Evolutionary conservation across 1,140 invertebrate genomes (phyloP).

Genomic region (Drosophila pallidifrons): DNA sequence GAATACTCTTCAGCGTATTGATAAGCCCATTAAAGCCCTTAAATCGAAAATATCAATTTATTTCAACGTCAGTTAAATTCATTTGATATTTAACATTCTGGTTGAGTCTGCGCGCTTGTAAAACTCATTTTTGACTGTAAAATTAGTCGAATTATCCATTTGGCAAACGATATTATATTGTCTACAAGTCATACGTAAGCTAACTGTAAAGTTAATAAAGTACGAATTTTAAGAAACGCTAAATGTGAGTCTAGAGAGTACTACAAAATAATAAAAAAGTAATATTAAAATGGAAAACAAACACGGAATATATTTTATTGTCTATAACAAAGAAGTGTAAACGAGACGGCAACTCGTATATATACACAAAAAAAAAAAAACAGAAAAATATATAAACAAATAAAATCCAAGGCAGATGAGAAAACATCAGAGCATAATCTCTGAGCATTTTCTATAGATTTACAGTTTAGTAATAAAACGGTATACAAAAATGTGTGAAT

Average conservation of each 20-base stretch:
- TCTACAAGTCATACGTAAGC: constrained; percentile 61
- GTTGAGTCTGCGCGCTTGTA: constrained; percentile 26
- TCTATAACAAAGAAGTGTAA: constrained; percentile 56
- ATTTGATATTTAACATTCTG: constrained; percentile 17
- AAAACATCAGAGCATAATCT: constrained; percentile 31
- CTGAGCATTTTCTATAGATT: constrained; percentile 65
- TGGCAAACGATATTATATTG: constrained; percentile 29
- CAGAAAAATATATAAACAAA: neutral
- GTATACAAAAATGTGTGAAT: constrained; percentile 40
- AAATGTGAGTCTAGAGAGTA: constrained; percentile 81
- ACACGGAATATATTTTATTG: constrained; percentile 70
- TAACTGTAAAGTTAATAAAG: constrained; percentile 73
- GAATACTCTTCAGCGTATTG: constrained; percentile 22
- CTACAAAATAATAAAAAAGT: constrained; percentile 38
- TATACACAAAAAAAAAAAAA: constrained; percentile 22
- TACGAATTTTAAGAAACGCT: constrained; percentile 83
- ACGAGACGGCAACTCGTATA: constrained; percentile 28
- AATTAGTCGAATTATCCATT: constrained; percentile 11
- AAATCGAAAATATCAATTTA: constrained; percentile 10
- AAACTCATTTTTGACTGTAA: constrained; percentile 25
- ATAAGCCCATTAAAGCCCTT: constrained; percentile 9
- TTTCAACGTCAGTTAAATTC: constrained; percentile 15
- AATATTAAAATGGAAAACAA: constrained; percentile 16
- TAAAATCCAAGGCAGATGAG: neutral
- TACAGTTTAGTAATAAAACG: constrained; percentile 54